A percentile compares a stretch with the other conserved stretches of the same genome.
These are phyloP conservation scores for Clamator glandarius DNA, from an alignment of 2,797 vertebrate species.

Conservation along the genomic window DNA sequence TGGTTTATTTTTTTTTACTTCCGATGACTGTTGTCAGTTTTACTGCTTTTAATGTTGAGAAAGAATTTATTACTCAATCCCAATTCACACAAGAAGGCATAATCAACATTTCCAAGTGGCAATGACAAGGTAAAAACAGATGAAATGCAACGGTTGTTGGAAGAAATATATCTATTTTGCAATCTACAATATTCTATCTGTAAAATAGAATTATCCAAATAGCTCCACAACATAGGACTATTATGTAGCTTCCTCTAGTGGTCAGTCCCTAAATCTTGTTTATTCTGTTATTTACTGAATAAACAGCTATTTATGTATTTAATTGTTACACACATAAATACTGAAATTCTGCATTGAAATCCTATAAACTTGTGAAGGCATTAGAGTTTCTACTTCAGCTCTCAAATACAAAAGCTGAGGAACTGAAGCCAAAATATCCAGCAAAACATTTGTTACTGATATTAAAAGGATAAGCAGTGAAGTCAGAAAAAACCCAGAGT, in stretches of 20 bases:
- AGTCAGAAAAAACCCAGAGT: background rate
- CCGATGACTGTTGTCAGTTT: background rate
- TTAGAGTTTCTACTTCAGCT: background rate
- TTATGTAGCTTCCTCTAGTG: slow-evolving; percentile 32
- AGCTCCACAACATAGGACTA: background rate
- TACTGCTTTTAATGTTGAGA: background rate
- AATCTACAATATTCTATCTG: background rate
- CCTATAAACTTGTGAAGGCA: background rate
- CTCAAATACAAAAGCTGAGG: background rate
- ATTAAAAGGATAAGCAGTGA: background rate
- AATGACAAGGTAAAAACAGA: background rate
- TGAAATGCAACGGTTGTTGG: background rate
- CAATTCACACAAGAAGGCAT: background rate
- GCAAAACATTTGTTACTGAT: background rate
- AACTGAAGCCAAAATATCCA: background rate
- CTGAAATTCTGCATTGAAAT: background rate
- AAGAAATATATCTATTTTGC: background rate
- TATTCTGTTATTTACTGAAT: background rate
- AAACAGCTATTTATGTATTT: background rate
- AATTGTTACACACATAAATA: background rate
- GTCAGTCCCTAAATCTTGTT: slow-evolving; percentile 6
- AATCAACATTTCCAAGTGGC: background rate
- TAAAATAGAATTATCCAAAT: slow-evolving; percentile 4
- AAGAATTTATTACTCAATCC: background rate
- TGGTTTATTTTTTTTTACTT: background rate